phyloP scores from a whole-genome alignment of 2,113 vertebrate genomes.

The Osmerus mordax region DNA sequence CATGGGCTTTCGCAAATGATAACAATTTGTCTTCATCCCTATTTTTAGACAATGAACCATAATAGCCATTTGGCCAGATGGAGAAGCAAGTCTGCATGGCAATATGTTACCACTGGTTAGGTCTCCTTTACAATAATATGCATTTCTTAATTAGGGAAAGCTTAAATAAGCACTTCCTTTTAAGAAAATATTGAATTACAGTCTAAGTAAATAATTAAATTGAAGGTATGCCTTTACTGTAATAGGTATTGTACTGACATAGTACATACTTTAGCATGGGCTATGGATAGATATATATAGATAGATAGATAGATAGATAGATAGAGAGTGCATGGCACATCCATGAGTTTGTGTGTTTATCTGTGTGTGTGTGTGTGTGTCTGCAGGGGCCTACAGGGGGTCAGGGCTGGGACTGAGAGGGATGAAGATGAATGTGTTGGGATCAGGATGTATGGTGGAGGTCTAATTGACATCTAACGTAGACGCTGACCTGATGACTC shows the following conservation, averaged over 20 bases:
- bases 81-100: constrained; percentile 87
- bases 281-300: not conserved
- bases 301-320: constrained; percentile 1
- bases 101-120: constrained; percentile 76
- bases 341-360: constrained; percentile 2
- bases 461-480: constrained; percentile 74
- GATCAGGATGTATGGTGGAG: constrained; percentile 55
- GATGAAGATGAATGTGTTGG: constrained; percentile 75
- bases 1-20: constrained; percentile 99
- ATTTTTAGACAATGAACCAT: constrained; percentile 99
- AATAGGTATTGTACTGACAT: too few species aligned
- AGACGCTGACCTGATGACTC: constrained; percentile 62
- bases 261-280: too few species aligned
- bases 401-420: constrained; percentile 59
- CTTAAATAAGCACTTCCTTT: too few species aligned
- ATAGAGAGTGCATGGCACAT: constrained; percentile 8
- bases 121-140: constrained; percentile 63
- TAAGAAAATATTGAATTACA: too few species aligned
- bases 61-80: constrained; percentile 98
- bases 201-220: too few species aligned
- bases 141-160: constrained; percentile 74
- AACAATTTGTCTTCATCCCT: constrained; percentile 99
- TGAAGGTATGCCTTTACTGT: too few species aligned
- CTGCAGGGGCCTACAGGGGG: constrained; percentile 52
- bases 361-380: constrained; percentile 34